Base-by-base conservation (phyloP, 2,888 invertebrate species). In the Mechanitis messenoides region DNA sequence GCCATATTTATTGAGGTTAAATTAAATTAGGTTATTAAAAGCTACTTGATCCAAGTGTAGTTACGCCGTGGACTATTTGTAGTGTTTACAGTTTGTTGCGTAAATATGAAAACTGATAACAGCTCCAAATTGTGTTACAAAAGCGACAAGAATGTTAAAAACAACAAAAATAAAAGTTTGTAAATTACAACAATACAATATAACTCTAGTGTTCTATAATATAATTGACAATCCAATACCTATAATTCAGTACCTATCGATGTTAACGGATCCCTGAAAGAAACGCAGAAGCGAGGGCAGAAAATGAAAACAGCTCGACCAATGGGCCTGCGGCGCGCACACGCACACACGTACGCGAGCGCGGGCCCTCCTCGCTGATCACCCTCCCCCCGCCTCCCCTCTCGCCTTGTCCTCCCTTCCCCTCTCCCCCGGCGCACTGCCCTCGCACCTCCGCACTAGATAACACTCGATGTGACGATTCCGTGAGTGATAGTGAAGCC, bases 401-500 rank as follows among this genome's bases (percentile, higher is more conserved):
- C 62, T 54, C 53, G 66, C 64, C 70, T 65, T 56, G 63, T 47
- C 65, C 64, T 65, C 45, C 66, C 69, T 58, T 66, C 57, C 58
- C 65, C 50, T 59, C 47, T 67, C 60, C 67, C 62, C 56, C 59
- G 56, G 3, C 35, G 35, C 35, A 35, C 58, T 56, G 61, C 60
- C 63, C 58, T 65, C 38, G 42, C 58, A 20, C 59, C 56, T 53
- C 47, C 65, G 61, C 63, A 50, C 50, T 50, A 58, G 72, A 71
- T 71, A 72, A 67, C 72, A 68, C 66, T 70, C 69, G 66, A 65
- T 68, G 67, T 61, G 68, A 64, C 67, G 70, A 73, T 68, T 68
- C 69, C 67, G 70, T 68, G 72, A 70, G 72, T 72, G 72, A 72
- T 72, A 70, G 72, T 71, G 73, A 67, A 65, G 67, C 66, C 67